Evolutionary conservation across 2,888 invertebrate genomes (phyloP).

Genomic region (Callimorpha dominula): DNA sequence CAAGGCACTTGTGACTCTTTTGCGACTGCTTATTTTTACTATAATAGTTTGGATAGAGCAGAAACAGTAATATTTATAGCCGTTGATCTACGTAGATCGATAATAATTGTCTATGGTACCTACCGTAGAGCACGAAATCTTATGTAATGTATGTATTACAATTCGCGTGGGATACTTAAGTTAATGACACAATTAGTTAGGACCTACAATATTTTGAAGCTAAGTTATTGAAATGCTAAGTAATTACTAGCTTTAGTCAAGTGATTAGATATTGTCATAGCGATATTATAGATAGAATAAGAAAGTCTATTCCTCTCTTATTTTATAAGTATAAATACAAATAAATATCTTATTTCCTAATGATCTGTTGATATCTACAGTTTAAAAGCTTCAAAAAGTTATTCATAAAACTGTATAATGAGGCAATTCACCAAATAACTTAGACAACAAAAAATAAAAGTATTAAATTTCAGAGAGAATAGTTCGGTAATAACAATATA

Average conservation of each 20-base stretch:
- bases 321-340: too few relatives aligned
- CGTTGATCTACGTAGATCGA: background rate
- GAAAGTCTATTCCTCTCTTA: background rate
- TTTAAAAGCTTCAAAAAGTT: background rate
- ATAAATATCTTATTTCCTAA: too few relatives aligned
- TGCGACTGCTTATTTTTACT: too few relatives aligned
- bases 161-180: conserved; percentile 12
- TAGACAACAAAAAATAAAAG: background rate
- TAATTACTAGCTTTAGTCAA: background rate
- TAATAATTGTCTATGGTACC: conserved; percentile 5
- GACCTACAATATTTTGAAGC: conserved; percentile 4
- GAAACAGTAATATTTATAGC: background rate
- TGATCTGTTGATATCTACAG: background rate
- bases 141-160: conserved; percentile 3
- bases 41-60: too few relatives aligned
- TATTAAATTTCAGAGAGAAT: background rate
- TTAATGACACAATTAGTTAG: conserved; percentile 11
- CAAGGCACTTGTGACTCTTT: too few relatives aligned
- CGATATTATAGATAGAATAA: background rate
- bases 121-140: background rate
- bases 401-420: background rate
- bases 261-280: background rate
- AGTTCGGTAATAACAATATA: background rate
- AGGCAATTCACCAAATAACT: background rate
- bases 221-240: conserved; percentile 7